Evolutionary conservation across 2,888 invertebrate species (phyloP).

Genomic region (Leptinotarsa rubiginosa): DNA sequence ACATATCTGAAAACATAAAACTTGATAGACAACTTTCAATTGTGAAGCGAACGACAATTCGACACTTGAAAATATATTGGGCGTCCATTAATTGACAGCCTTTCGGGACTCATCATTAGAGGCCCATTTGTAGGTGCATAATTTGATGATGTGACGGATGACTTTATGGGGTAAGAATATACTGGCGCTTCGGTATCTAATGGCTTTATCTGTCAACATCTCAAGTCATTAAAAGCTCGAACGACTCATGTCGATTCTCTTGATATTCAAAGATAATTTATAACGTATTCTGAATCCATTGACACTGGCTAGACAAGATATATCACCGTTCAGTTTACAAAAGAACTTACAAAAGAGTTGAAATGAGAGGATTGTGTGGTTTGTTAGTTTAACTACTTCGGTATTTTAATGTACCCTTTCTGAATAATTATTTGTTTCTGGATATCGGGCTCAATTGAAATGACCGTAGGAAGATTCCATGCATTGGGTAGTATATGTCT

Average conservation of each 20-base stretch:
- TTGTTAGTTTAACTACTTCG: constrained; percentile 8
- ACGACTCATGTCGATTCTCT: constrained; percentile 18
- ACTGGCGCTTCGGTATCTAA: constrained; percentile 14
- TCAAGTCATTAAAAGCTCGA: constrained; percentile 5
- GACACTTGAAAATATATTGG: constrained; percentile 12
- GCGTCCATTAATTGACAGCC: constrained; percentile 8
- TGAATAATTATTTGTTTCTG: constrained; percentile 10
- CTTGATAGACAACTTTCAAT: constrained; percentile 3
- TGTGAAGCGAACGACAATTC: neutral
- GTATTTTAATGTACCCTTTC: neutral
- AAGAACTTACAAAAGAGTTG: constrained; percentile 13
- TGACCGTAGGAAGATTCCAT: too few relatives aligned
- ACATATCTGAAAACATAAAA: neutral
- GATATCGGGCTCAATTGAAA: neutral
- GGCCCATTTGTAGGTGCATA: constrained; percentile 14
- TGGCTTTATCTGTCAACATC: constrained; percentile 21
- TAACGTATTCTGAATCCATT: constrained; percentile 19
- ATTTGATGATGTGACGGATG: constrained; percentile 10
- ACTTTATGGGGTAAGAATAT: constrained; percentile 5
- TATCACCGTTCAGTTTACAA: constrained; percentile 18
- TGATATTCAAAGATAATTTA: constrained; percentile 20
- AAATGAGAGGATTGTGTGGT: constrained; percentile 4
- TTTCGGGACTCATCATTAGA: neutral
- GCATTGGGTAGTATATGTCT: too few relatives aligned
- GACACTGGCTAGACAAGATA: constrained; percentile 20